Conservation (phyloP, 1,140 invertebrate genomes). For the Calephelis nemesis region DNA sequence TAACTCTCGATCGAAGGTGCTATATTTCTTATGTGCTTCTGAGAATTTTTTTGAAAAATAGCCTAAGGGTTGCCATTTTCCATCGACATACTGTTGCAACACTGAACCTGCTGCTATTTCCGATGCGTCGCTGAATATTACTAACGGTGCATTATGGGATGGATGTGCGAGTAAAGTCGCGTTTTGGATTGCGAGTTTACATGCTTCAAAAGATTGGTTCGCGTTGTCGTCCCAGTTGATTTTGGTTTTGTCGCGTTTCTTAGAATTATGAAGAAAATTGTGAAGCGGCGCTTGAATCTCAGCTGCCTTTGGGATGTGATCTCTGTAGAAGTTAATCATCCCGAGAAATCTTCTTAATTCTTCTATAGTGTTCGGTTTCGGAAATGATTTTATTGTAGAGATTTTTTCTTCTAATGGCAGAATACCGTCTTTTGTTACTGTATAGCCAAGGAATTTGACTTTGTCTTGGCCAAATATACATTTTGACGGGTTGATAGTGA, state of each 20-base stretch:
- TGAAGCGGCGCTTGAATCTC: conserved; percentile 1
- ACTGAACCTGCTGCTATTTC: background rate
- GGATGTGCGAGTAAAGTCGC: conserved; percentile 3
- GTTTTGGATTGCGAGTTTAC: background rate
- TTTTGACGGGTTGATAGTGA: conserved; percentile 22
- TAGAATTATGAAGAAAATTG: background rate
- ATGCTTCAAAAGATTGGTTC: background rate
- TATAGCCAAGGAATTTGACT: conserved; percentile 22
- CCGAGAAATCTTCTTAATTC: background rate
- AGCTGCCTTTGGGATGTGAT: background rate
- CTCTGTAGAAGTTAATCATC: too few relatives aligned
- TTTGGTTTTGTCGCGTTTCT: background rate
- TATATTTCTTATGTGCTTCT: background rate
- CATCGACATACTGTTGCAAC: background rate
- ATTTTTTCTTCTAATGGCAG: conserved; percentile 6
- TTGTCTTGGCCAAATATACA: conserved; percentile 20
- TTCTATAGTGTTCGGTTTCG: background rate
- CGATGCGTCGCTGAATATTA: background rate
- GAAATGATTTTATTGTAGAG: too few relatives aligned
- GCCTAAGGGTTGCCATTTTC: background rate
- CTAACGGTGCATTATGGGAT: background rate
- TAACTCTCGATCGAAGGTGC: background rate
- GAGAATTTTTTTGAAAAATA: conserved; percentile 1
- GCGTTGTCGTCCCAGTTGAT: background rate
- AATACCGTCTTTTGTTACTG: conserved; percentile 9